phyloP scores from a whole-genome alignment of 2,113 vertebrate genomes.

The Leptobrachium ailaonicum region DNA sequence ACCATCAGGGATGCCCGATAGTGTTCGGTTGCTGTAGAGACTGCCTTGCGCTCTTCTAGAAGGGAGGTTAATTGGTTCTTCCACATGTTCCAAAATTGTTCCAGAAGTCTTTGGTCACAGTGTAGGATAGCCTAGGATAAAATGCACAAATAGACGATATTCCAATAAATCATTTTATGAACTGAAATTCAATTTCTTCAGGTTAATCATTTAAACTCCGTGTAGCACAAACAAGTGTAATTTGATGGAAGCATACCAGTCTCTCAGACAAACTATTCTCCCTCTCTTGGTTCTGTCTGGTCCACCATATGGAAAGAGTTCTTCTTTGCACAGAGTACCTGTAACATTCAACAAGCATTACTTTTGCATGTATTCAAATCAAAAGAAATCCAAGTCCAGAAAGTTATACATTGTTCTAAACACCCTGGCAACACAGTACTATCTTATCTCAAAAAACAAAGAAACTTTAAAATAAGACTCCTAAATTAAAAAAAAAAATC shows the following conservation, averaged over 20 bases:
- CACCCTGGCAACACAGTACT: no score
- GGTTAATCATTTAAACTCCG: not conserved
- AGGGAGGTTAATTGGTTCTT: constrained; percentile 10
- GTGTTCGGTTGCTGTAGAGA: constrained; percentile 54
- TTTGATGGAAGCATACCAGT: constrained; percentile 63
- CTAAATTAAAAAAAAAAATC: no score
- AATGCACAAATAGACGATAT: not conserved
- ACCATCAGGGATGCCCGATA: constrained; percentile 45
- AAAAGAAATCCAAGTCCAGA: no score
- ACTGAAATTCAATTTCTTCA: no score
- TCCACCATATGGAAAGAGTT: constrained; percentile 77
- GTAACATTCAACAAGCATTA: not conserved
- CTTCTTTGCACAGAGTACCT: constrained; percentile 63
- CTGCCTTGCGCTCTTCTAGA: constrained; percentile 49
- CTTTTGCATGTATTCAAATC: not conserved
- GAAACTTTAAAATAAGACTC: no score
- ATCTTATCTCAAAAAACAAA: no score
- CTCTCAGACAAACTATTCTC: constrained; percentile 70
- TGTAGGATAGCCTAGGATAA: constrained; percentile 77
- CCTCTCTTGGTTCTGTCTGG: constrained; percentile 58
- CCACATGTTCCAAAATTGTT: constrained; percentile 74
- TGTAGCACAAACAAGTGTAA: no score
- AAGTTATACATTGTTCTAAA: no score
- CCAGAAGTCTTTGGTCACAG: constrained; percentile 60
- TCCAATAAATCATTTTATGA: no score